Conservation (phyloP, 2,888 invertebrate species). For the Tetropium fuscum region DNA sequence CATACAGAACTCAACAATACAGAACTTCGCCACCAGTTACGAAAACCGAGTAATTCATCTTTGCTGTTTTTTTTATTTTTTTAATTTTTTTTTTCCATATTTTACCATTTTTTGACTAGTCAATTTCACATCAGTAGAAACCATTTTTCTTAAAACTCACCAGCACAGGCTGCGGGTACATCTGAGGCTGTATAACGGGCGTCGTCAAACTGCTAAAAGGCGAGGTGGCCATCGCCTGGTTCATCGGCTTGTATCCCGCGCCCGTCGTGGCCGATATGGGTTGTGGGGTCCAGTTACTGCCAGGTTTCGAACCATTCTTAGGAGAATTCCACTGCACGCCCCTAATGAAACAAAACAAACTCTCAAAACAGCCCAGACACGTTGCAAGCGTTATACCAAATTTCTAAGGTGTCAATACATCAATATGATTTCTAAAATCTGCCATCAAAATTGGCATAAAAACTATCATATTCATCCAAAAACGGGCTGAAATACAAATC, state of each 20-base stretch:
- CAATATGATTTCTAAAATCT: neutral
- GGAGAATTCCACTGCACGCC: conserved; percentile 94
- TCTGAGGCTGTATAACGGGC: conserved; percentile 55
- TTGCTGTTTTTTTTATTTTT: too few relatives aligned
- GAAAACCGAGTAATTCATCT: too few relatives aligned
- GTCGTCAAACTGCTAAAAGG: conserved; percentile 59
- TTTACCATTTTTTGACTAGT: neutral
- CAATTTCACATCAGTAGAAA: neutral
- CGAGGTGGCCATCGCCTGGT: conserved; percentile 58
- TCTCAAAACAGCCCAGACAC: neutral
- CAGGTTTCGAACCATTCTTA: conserved; percentile 86
- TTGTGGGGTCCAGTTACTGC: conserved; percentile 85
- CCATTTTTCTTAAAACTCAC: conserved; percentile 27
- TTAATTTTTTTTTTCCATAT: too few relatives aligned
- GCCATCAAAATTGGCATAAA: neutral
- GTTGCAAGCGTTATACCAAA: neutral
- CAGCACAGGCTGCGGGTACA: conserved; percentile 45
- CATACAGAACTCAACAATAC: too few relatives aligned
- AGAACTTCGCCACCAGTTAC: neutral
- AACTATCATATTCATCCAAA: neutral
- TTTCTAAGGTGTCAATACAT: too few relatives aligned
- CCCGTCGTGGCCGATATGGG: conserved; percentile 91
- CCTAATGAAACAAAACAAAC: conserved; percentile 65
- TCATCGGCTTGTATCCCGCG: conserved; percentile 90
- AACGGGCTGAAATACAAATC: conserved; percentile 9